Evolutionary conservation across 1,140 invertebrate species (phyloP).

Genomic region (Radopholus similis): DNA sequence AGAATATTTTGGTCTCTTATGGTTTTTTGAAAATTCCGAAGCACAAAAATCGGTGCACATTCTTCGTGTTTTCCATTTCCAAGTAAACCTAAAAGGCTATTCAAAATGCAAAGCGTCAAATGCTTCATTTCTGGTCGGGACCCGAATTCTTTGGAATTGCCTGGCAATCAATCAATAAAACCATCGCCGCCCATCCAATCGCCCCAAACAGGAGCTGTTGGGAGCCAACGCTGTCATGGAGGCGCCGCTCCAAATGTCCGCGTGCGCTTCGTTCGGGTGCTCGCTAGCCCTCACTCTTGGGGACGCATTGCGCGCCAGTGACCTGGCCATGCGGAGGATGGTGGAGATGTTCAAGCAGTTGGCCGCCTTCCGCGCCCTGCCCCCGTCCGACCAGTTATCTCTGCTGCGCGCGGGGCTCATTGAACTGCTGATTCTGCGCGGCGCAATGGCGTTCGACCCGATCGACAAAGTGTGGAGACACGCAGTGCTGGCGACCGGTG

Average conservation of each 20-base stretch:
- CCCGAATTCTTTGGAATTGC: too few relatives aligned
- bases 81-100: too few relatives aligned
- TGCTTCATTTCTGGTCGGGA: too few relatives aligned
- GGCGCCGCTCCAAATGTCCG: not conserved
- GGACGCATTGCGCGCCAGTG: not conserved
- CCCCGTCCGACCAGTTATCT: not conserved
- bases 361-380: not conserved
- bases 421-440: conserved; percentile 6
- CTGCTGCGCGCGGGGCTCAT: not conserved
- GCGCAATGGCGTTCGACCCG: conserved; percentile 6
- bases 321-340: not conserved
- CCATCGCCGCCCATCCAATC: too few relatives aligned
- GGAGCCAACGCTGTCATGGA: not conserved
- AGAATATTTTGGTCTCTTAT: too few relatives aligned
- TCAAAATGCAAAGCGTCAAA: too few relatives aligned
- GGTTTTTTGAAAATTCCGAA: too few relatives aligned
- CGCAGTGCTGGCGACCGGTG: not conserved
- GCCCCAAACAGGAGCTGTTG: not conserved
- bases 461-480: not conserved
- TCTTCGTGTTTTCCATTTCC: too few relatives aligned
- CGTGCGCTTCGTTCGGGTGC: not conserved
- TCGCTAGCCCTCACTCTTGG: not conserved
- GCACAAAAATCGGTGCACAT: too few relatives aligned
- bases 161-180: too few relatives aligned
- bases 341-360: conserved; percentile 3